These are phyloP conservation scores for Plutella xylostella DNA, from an alignment of 2,888 invertebrate genomes.

Conservation along the genomic window DNA sequence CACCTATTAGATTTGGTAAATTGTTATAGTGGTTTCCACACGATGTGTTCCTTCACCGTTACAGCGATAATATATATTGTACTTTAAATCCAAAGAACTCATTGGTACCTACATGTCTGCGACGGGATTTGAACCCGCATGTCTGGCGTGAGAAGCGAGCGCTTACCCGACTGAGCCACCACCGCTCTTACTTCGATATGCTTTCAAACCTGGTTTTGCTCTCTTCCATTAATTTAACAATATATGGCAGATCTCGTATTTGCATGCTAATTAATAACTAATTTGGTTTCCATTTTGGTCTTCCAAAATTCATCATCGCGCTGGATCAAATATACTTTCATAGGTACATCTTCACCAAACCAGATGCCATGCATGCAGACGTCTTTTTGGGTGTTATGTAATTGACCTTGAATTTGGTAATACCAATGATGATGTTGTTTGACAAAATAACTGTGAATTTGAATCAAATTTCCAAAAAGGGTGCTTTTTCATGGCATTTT, in stretches of 20 bases:
- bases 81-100: no score
- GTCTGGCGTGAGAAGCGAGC: no score
- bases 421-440: conserved; percentile 8
- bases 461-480: conserved; percentile 2
- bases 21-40: no score
- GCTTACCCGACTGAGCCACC: no score
- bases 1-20: no score
- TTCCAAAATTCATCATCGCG: conserved; percentile 10
- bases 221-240: conserved; percentile 2
- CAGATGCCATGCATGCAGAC: conserved; percentile 10
- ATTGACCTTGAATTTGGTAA: conserved; percentile 12
- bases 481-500: not conserved
- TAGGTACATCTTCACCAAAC: not conserved
- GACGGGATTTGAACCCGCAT: no score
- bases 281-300: conserved; percentile 6
- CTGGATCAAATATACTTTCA: conserved; percentile 4
- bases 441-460: not conserved
- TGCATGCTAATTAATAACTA: not conserved
- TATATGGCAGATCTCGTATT: conserved; percentile 3
- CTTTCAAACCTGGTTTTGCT: no score
- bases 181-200: no score
- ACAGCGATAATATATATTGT: no score
- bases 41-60: no score
- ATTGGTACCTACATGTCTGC: no score
- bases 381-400: conserved; percentile 9